These are phyloP conservation scores for Chrosomus eos DNA, from an alignment of 2,797 vertebrate species.

Conservation along the genomic window DNA sequence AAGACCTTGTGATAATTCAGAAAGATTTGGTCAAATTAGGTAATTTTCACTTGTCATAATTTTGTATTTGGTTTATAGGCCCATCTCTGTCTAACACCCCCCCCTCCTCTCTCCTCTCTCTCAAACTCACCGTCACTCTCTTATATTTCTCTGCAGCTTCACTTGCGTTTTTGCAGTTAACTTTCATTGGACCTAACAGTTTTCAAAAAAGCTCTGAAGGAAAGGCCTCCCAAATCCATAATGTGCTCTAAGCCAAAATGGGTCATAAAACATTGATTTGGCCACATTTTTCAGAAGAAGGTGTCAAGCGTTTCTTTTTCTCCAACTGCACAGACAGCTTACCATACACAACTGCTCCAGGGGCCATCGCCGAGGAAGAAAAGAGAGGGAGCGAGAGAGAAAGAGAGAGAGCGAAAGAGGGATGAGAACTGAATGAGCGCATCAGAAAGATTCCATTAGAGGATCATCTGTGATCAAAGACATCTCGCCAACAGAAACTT, in stretches of 20 bases:
- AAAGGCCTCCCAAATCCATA: conserved; percentile 60
- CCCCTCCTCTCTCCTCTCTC: background rate
- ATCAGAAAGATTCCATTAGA: conserved; percentile 44
- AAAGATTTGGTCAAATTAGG: background rate
- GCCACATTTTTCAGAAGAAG: conserved; percentile 73
- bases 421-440: conserved; percentile 5
- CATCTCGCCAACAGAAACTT: conserved; percentile 46
- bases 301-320: conserved; percentile 71
- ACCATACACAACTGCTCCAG: conserved; percentile 52
- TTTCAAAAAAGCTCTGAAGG: conserved; percentile 52
- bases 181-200: conserved; percentile 48
- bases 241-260: conserved; percentile 52
- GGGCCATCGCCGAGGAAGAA: conserved; percentile 19
- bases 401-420: conserved; percentile 32
- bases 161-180: conserved; percentile 42
- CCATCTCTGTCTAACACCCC: background rate
- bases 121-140: conserved; percentile 14
- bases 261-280: conserved; percentile 78
- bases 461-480: conserved; percentile 51
- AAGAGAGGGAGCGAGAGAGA: conserved; percentile 22
- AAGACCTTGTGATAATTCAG: background rate
- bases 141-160: conserved; percentile 22
- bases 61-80: background rate
- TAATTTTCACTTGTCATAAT: background rate
- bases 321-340: conserved; percentile 53